Percentiles rank a stretch among this genome's conserved stretches.
Conservation (phyloP, 2,888 invertebrate genomes). For the Eupelmus urozonus region DNA sequence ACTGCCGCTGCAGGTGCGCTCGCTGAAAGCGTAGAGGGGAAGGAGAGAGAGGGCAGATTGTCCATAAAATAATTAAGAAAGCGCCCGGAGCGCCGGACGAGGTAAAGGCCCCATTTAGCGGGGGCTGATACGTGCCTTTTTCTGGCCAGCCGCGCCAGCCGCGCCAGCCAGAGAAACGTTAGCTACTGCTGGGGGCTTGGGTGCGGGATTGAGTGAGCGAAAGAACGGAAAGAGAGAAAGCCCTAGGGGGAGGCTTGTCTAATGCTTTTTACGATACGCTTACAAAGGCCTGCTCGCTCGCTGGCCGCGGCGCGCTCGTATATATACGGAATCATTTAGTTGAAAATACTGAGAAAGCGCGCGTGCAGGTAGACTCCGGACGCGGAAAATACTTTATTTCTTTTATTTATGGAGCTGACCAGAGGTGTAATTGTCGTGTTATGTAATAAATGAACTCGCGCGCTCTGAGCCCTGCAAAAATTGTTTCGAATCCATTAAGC, state of each 20-base stretch:
- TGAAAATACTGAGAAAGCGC: not conserved
- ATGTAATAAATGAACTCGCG: not conserved
- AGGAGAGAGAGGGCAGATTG: constrained; percentile 58
- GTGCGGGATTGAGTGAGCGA: too few relatives aligned
- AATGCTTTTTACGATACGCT: constrained; percentile 41
- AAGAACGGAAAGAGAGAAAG: constrained; percentile 6
- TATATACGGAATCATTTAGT: constrained; percentile 17
- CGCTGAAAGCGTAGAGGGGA: constrained; percentile 52
- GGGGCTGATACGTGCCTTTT: constrained; percentile 29
- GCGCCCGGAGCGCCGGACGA: constrained; percentile 46
- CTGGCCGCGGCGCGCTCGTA: not conserved
- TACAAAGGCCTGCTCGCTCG: constrained; percentile 2
- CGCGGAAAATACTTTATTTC: not conserved
- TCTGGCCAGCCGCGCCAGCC: too few relatives aligned
- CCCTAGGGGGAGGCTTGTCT: constrained; percentile 1
- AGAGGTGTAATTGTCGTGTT: too few relatives aligned
- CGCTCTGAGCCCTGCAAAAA: too few relatives aligned
- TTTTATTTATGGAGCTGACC: not conserved
- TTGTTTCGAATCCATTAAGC: too few relatives aligned
- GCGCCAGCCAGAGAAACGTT: constrained; percentile 2
- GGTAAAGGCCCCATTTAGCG: constrained; percentile 39
- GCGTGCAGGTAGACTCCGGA: too few relatives aligned
- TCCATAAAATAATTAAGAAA: constrained; percentile 69
- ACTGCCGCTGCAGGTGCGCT: constrained; percentile 35
- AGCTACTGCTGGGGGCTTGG: too few relatives aligned